Conservation (phyloP, 2,113 vertebrate genomes). For the Benitochromis conjunctus region DNA sequence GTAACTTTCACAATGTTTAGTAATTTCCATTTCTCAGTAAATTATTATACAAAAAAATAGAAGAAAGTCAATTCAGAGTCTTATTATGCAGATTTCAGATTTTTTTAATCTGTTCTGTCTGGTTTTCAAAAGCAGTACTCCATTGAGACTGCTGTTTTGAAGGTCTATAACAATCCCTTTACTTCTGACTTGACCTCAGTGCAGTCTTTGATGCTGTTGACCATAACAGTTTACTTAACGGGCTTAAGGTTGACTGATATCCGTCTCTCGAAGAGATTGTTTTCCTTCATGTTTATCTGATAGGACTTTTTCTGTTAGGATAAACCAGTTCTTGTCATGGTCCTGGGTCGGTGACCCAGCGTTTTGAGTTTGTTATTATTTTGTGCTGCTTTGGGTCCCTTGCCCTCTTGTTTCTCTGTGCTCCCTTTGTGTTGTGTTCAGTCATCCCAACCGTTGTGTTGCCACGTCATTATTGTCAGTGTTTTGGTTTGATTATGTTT, state of each 20-base stretch:
- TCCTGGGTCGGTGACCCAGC: no score
- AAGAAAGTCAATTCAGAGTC: not conserved
- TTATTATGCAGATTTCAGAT: not conserved
- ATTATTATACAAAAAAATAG: not conserved
- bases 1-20: not conserved
- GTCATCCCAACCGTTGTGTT: no score
- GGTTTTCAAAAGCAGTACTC: not conserved
- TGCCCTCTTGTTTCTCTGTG: no score
- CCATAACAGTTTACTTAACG: not conserved
- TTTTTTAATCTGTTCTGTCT: not conserved
- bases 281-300: not conserved
- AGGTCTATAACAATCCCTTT: not conserved
- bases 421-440: no score
- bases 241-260: not conserved
- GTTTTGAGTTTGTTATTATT: no score
- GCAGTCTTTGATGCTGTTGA: not conserved
- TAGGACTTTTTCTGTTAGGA: not conserved
- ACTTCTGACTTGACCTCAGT: not conserved
- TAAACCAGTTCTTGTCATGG: not conserved
- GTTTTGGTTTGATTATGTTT: no score
- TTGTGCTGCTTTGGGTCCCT: no score
- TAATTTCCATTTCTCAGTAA: not conserved
- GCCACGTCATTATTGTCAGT: no score
- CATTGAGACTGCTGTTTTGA: not conserved
- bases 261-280: not conserved